Conservation (phyloP, 2,888 invertebrate genomes). For the Eristalis intricaria region DNA sequence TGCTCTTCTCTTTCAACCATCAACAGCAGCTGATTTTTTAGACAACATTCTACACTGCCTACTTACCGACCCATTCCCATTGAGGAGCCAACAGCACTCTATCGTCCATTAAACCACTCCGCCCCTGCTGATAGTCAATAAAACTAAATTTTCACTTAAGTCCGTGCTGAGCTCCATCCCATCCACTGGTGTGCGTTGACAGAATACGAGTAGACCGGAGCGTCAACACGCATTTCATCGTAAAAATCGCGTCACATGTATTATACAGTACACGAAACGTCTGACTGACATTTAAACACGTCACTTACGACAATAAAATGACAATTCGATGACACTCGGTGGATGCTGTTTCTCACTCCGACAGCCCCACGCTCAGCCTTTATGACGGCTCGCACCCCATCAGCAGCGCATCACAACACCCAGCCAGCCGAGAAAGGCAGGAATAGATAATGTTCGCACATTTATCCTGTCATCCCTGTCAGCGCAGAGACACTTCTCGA, state of each 20-base stretch:
- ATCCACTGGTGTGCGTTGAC: not conserved
- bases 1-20: too few species aligned
- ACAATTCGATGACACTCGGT: constrained; percentile 54
- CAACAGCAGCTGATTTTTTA: too few species aligned
- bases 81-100: not conserved
- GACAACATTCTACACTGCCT: too few species aligned
- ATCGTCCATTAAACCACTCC: not conserved
- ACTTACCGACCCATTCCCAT: too few species aligned
- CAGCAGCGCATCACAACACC: not conserved
- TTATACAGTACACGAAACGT: constrained; percentile 22
- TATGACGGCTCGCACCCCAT: constrained; percentile 46
- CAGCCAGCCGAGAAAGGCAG: not conserved
- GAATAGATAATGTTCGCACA: constrained; percentile 44
- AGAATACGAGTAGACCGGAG: not conserved
- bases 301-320: constrained; percentile 65
- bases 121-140: constrained; percentile 11
- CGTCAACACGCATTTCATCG: constrained; percentile 13
- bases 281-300: constrained; percentile 47
- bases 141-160: constrained; percentile 54
- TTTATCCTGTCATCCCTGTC: constrained; percentile 43
- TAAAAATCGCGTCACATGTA: constrained; percentile 45
- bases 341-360: constrained; percentile 36
- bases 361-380: constrained; percentile 31
- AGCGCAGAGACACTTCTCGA: not conserved
- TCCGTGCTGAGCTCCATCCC: not conserved